These are phyloP conservation scores for Chauna torquata DNA, from an alignment of 2,113 vertebrate species.

Conservation along the genomic window DNA sequence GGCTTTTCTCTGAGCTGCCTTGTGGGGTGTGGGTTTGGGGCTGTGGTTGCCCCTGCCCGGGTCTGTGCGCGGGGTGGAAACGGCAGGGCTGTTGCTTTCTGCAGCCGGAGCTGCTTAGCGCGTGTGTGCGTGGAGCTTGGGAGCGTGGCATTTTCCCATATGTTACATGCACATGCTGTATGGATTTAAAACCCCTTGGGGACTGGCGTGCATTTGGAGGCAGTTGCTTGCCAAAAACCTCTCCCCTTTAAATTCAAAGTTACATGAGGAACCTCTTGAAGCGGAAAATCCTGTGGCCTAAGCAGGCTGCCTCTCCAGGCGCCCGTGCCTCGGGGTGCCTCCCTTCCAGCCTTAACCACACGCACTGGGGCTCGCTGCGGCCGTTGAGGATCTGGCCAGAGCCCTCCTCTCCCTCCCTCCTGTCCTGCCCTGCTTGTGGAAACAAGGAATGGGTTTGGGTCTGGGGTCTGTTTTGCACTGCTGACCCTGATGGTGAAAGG, in stretches of 20 bases:
- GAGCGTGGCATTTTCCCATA: not conserved
- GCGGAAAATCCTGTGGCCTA: accelerated
- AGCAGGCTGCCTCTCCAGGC: not conserved
- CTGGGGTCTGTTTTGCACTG: not conserved
- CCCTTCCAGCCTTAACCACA: not conserved
- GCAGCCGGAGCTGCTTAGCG: not conserved
- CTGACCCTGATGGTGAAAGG: not conserved
- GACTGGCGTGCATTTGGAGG: conserved; percentile 52
- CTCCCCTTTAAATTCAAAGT: conserved; percentile 22
- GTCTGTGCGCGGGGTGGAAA: too few relatives aligned
- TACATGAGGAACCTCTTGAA: conserved; percentile 14
- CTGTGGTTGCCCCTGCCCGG: not conserved
- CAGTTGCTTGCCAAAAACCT: conserved; percentile 48
- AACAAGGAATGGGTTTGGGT: not conserved
- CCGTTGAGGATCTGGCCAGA: not conserved
- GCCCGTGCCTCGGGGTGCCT: not conserved
- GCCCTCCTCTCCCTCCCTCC: not conserved
- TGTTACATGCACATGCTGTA: not conserved
- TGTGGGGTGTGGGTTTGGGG: not conserved
- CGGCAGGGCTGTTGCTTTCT: not conserved
- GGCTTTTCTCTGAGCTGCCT: not conserved
- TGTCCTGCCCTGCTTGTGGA: not conserved
- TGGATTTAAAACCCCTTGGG: conserved; percentile 48
- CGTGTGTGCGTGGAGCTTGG: not conserved
- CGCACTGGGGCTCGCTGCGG: not conserved